phyloP scores from a whole-genome alignment of 2,888 invertebrate genomes.

The Diarsia dahlii region DNA sequence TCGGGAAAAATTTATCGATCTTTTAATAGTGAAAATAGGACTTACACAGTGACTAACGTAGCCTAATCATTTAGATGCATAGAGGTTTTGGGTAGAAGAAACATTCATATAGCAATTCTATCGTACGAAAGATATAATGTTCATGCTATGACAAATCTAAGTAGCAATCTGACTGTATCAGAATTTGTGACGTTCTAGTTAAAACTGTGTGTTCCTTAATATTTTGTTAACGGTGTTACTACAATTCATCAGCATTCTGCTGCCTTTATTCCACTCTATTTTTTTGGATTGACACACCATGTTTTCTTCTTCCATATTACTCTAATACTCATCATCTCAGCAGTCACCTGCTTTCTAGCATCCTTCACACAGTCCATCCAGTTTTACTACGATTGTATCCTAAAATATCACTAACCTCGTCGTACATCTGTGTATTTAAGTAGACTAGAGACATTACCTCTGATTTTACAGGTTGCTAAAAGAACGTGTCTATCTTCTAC shows the following conservation, averaged over 20 bases:
- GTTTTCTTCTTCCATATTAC: too few species aligned
- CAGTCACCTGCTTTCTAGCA: too few species aligned
- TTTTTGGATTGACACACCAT: too few species aligned
- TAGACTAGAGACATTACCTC: background rate
- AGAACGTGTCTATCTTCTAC: background rate
- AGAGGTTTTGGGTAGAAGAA: too few species aligned
- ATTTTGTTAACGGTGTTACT: too few species aligned
- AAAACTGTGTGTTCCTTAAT: background rate
- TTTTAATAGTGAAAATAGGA: background rate
- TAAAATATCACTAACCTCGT: slow-evolving; percentile 2
- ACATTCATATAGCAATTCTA: background rate
- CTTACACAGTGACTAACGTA: background rate
- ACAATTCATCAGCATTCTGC: too few species aligned
- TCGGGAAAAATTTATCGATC: background rate
- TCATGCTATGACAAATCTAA: too few species aligned
- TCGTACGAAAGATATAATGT: background rate
- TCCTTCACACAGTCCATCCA: too few species aligned
- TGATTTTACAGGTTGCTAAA: background rate
- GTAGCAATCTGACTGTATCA: background rate
- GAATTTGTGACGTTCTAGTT: background rate
- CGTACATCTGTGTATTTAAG: background rate
- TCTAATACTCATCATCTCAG: too few species aligned
- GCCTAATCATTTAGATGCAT: background rate
- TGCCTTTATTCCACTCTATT: too few species aligned
- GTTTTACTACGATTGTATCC: background rate